Base-by-base conservation (phyloP, 2,797 vertebrate species). In the Lepus townsendii region DNA sequence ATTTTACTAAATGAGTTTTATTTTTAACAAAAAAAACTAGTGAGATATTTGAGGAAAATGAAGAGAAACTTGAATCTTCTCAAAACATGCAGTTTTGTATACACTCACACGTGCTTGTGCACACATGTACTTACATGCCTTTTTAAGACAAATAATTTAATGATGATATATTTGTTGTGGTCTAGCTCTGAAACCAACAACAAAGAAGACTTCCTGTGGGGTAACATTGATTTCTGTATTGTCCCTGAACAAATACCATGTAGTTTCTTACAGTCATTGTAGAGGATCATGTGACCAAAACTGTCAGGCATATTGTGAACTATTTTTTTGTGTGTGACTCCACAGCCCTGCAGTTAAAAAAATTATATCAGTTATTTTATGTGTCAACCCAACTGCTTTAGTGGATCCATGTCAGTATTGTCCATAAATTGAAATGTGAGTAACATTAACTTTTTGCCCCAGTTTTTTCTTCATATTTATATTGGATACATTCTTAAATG, bases 251-350 rank as follows among this genome's bases (percentile, higher is more conserved):
- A 82, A 91, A 60, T 90, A 90, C 27, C 35, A 50, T 35, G 17
- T 19, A 95, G 77, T 85, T 95, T 94, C 71, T 94, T 89, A 50
- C 32, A 83, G 57, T 73, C 42, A 20, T 85, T 91, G 7, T 9
- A 60, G 1, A n/a, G 12, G 92, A 62, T 84, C 72, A 9, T 63
- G 35, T 93, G 88, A 90, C 82, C 90, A 76, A 50, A 94, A 94
- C 13, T 96, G 86, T 93, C 91, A 96, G 78, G 26, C 93, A 38
- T 91, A 91, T 84, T 96, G 78, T 86, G 50, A 88, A 88, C 2
- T 0, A 89, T 95, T 95, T 90, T 93, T 86, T 79, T 90, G 65
- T 22, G 69, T 22, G 19, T 84, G 63, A 19, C 50, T 83, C 62
- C 69, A 76, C 3, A 79, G 42, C 2, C 8, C 12, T 47, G 42